Percentiles rank a stretch among this genome's conserved stretches.
Conservation (phyloP, 2,888 invertebrate genomes). For the Pterobdella sp. region DNA sequence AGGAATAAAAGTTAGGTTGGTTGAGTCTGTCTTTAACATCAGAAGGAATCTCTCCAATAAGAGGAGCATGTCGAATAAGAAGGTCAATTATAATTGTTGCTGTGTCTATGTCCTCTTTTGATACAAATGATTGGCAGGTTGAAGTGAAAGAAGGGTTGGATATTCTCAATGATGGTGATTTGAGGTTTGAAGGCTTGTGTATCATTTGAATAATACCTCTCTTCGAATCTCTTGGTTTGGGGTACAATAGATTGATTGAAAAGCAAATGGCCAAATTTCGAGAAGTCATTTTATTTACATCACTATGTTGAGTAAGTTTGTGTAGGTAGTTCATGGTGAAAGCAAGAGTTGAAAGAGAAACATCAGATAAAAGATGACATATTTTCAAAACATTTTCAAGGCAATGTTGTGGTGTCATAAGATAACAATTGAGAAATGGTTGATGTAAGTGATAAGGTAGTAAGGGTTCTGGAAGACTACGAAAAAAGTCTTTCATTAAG, state of each 20-base stretch:
- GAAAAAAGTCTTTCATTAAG: conserved; percentile 73
- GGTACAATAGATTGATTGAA: conserved; percentile 76
- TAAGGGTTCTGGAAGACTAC: conserved; percentile 75
- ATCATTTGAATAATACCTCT: not conserved
- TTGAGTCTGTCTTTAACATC: conserved; percentile 53
- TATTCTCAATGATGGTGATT: not conserved
- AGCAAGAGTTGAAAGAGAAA: conserved; percentile 69
- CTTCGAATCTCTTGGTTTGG: conserved; percentile 41
- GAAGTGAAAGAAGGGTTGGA: not conserved
- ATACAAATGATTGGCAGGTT: conserved; percentile 1
- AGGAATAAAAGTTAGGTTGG: not conserved
- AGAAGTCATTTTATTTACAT: conserved; percentile 72
- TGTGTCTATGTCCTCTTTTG: conserved; percentile 39
- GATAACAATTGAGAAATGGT: conserved; percentile 58
- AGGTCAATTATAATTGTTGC: conserved; percentile 56
- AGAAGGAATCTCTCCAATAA: conserved; percentile 67
- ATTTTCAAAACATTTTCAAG: conserved; percentile 63
- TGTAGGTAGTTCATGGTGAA: conserved; percentile 68
- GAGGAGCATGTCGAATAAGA: conserved; percentile 68
- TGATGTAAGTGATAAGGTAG: conserved; percentile 69
- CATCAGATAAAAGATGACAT: conserved; percentile 66
- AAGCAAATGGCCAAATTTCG: conserved; percentile 76
- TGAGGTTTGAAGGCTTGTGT: not conserved
- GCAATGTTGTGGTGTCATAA: conserved; percentile 44
- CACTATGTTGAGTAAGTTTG: conserved; percentile 63